Base-by-base conservation (phyloP, 1,140 invertebrate species). In the Drosophila takahashii region DNA sequence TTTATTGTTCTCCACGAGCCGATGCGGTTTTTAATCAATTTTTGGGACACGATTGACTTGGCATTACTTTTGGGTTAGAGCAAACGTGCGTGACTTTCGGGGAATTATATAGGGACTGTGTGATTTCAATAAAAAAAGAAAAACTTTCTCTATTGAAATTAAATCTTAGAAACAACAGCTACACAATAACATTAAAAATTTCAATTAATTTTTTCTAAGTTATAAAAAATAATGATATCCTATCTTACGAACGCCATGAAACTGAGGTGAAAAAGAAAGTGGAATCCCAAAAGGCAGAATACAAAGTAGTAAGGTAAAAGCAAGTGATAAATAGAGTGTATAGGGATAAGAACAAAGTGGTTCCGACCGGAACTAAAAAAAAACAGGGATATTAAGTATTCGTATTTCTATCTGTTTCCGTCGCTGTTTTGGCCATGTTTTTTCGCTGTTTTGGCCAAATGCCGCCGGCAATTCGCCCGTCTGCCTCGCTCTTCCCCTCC, bases 1-100 rank as follows among this genome's bases (percentile, higher is more conserved):
- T 44, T 59, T 59, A 48, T 65, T 52, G 29, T 39, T 73, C 29
- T 57, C 44, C 51, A 69, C 50, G 61, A 57, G 34, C 57, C 44
- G 37, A 41, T 86, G 83, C 39, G 79, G 83, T 76, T 79, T 77
- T 87, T 79, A 89, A 87, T 89, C 84, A 89, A 87, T 83, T 87
- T 77, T 60, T 75, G 22, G n/a, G 39, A 66, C 75, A 81, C 61
- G 71, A 75, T 75, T 75, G 58, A 57, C 52, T 75, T 56, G 39
- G 29, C 45, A 39, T 58, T 74, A 51, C 34, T 52, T 52, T 75
- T 47, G 51, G 41, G 26, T 26, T 39, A 32, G 34, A 37, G 32
- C 66, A 45, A 57, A 70, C 67, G 64, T 71, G 67, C 67, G 65
- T 70, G 42, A 39, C 67, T 57, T 18, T 48, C 29, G 36, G 42